A percentile compares a stretch with the other conserved stretches of the same genome.
Evolutionary conservation across 2,113 vertebrate genomes (phyloP).

Genomic region (Pseudorhombus dupliciocellatus): DNA sequence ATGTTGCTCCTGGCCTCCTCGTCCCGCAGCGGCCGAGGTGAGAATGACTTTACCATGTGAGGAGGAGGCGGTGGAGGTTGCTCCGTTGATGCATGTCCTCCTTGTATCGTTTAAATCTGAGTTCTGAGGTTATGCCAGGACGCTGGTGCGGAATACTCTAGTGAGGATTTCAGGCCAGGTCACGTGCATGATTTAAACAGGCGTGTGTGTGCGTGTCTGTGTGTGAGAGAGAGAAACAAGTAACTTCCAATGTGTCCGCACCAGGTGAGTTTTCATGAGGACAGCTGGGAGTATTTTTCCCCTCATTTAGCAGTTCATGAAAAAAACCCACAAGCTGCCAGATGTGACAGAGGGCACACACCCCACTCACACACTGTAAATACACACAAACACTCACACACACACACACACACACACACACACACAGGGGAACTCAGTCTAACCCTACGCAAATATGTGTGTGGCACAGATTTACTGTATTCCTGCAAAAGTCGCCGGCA

Average conservation of each 20-base stretch:
- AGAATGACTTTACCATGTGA: conserved; percentile 78
- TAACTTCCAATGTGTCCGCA: conserved; percentile 13
- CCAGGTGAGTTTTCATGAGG: conserved; percentile 68
- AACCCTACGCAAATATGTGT: conserved; percentile 31
- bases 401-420: conserved; percentile 35
- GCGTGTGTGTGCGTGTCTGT: no score
- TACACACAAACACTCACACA: conserved; percentile 42
- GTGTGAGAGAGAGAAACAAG: conserved; percentile 24
- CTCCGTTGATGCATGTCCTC: conserved; percentile 29
- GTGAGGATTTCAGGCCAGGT: conserved; percentile 20
- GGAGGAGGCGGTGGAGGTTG: conserved; percentile 39
- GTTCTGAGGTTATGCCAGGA: conserved; percentile 40
- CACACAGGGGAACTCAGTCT: conserved; percentile 36
- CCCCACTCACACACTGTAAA: conserved; percentile 58
- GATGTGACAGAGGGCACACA: conserved; percentile 71
- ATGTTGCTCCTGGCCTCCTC: conserved; percentile 62
- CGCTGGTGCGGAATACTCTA: conserved; percentile 9
- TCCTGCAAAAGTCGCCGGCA: conserved; percentile 39
- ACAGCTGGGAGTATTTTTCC: conserved; percentile 77
- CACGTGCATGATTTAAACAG: conserved; percentile 14
- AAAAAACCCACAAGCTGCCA: conserved; percentile 70
- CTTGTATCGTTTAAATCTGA: conserved; percentile 58
- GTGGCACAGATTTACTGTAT: conserved; percentile 47
- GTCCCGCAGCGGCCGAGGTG: conserved; percentile 65
- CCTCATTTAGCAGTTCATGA: conserved; percentile 73